Evolutionary conservation across 2,888 invertebrate species (phyloP), one percentile per base, ranked within the genome.

Genomic region (Eucera pruinosa): DNA sequence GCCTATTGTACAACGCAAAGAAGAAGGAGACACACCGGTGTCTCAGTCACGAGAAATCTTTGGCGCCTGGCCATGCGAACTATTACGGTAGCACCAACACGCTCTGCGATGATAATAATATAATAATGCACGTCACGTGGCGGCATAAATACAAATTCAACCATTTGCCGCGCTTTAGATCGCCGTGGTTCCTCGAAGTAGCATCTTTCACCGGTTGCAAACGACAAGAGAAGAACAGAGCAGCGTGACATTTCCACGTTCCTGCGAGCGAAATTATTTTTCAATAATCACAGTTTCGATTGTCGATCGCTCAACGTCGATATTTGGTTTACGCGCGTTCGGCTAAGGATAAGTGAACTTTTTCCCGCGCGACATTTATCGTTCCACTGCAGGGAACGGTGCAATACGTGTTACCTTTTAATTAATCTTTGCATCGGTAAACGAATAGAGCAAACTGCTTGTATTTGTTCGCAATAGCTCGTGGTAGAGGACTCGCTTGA

Each of bases 11-110:
- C 39, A 13, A 27, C 39, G 39, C 0, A 6, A 20, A 18, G 39
- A 48, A 0, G 25, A 66, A 69, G 65, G 50, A 70, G 48, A 30
- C 45, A 61, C 41, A 61, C 60, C 20, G 55, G 52, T n/a, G n/a
- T 62, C 50, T 50, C 55, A 50, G 70, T 62, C 77, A 77, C 77
- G 77, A 78, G 70, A 61, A 52, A 66, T 77, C 57, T 78, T 48
- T 82, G 82, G 82, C 83, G 55, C 3, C 13, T 39, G 7, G 84
- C 83, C 83, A 83, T 47, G 23, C 70, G 57, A 78, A 78, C 83
- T 82, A 82, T 83, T 83, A 83, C 81, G 83, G 82, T 82, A 74
- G 52, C 72, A 64, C 68, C 55, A 67, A 25, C 62, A 62, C 30
- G n/a, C 52, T 48, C 62, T 23, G 9, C 45, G 78, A 55, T 72